Percentiles rank a stretch among this genome's conserved stretches.
These are phyloP conservation scores for Scleropages formosus DNA, from an alignment of 2,797 vertebrate genomes.

Conservation along the genomic window DNA sequence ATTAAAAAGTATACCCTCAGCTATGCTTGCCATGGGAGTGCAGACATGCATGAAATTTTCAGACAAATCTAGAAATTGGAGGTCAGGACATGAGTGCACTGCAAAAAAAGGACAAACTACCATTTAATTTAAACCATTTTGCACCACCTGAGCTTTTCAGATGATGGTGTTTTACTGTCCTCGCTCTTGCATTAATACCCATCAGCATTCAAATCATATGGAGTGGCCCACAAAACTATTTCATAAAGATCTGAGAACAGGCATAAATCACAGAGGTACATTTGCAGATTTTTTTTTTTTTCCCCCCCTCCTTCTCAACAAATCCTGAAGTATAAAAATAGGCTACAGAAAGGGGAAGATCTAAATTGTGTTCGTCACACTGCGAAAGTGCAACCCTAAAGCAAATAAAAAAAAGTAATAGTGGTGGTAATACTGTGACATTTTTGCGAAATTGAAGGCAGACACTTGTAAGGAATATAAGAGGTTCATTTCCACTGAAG, in stretches of 20 bases:
- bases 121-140: slow-evolving; percentile 15
- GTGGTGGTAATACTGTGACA: too few species aligned
- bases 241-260: not conserved
- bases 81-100: not conserved
- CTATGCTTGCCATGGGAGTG: not conserved
- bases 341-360: too few species aligned
- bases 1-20: slow-evolving; percentile 31
- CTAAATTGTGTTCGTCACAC: too few species aligned
- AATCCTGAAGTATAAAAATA: too few species aligned
- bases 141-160: slow-evolving; percentile 16
- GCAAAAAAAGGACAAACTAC: slow-evolving; percentile 11
- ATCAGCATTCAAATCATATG: not conserved
- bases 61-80: slow-evolving; percentile 16
- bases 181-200: not conserved
- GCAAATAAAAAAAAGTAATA: too few species aligned
- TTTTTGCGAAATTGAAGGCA: too few species aligned
- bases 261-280: not conserved
- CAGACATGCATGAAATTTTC: slow-evolving; percentile 31
- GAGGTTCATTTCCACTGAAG: too few species aligned
- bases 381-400: too few species aligned
- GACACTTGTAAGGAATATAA: too few species aligned
- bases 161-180: not conserved
- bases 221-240: not conserved
- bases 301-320: too few species aligned
- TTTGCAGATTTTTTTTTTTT: not conserved